These are phyloP conservation scores for Crioceris asparagi DNA, from an alignment of 2,888 invertebrate genomes.

Conservation along the genomic window DNA sequence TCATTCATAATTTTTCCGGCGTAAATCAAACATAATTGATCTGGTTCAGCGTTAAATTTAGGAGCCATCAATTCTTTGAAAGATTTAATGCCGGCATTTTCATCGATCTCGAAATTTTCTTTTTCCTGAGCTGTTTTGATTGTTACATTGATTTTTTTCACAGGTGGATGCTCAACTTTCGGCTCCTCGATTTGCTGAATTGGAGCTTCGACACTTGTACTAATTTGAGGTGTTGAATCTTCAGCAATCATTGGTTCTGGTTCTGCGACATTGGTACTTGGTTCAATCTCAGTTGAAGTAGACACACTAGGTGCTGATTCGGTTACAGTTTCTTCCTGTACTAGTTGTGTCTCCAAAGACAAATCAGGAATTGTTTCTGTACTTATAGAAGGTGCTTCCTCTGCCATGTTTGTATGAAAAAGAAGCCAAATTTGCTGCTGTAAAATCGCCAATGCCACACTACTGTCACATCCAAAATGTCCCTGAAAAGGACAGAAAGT, in stretches of 20 bases:
- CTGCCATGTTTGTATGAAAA: constrained; percentile 26
- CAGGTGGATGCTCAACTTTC: constrained; percentile 10
- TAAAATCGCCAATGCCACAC: no score
- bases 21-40: constrained; percentile 91
- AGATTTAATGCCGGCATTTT: constrained; percentile 78
- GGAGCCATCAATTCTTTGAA: constrained; percentile 75
- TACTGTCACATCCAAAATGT: no score
- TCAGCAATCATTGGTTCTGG: neutral
- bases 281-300: neutral
- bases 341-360: constrained; percentile 12
- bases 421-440: no score
- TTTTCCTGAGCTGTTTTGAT: constrained; percentile 95
- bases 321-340: constrained; percentile 7
- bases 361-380: constrained; percentile 15
- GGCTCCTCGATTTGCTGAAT: constrained; percentile 13
- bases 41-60: constrained; percentile 75
- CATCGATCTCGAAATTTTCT: constrained; percentile 71
- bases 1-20: constrained; percentile 99
- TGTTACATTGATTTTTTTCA: constrained; percentile 64
- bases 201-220: constrained; percentile 1
- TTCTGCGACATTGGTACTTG: constrained; percentile 2
- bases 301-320: constrained; percentile 6
- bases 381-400: constrained; percentile 24
- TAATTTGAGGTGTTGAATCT: no score
- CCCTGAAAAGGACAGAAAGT: no score